Conservation (phyloP, 2,888 invertebrate genomes). For the Lucinisca nassula region DNA sequence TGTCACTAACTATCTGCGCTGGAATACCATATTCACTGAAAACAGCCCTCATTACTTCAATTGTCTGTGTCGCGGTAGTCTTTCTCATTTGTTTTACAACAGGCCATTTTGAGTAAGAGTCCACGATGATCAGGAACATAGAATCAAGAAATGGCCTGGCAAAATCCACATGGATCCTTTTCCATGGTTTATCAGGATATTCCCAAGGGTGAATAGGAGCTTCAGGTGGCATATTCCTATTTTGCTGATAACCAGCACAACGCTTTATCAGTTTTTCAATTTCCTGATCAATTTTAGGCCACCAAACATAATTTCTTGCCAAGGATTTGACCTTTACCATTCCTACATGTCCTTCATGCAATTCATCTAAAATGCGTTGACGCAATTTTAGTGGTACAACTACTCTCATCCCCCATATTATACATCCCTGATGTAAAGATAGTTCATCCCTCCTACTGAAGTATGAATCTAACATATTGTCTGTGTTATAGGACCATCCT, state of each 20-base stretch:
- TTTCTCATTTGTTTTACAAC: too few relatives aligned
- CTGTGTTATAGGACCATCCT: slow-evolving; percentile 30
- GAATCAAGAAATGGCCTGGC: slow-evolving; percentile 82
- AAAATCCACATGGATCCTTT: slow-evolving; percentile 88
- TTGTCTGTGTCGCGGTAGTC: too few relatives aligned
- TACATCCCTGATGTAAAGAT: slow-evolving; percentile 64
- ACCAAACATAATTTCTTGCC: slow-evolving; percentile 79
- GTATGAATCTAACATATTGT: slow-evolving; percentile 9
- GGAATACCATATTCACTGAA: too few relatives aligned
- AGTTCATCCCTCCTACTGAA: slow-evolving; percentile 47
- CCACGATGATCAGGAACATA: slow-evolving; percentile 86
- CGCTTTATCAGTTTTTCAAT: slow-evolving; percentile 70
- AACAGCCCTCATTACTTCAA: too few relatives aligned
- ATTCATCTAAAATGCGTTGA: slow-evolving; percentile 66
- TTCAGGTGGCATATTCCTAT: too few relatives aligned
- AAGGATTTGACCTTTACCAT: slow-evolving; percentile 78
- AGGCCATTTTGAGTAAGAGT: too few relatives aligned
- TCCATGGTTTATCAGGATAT: slow-evolving; percentile 80
- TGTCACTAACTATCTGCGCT: too few relatives aligned
- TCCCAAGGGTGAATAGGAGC: slow-evolving; percentile 79
- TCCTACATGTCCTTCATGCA: slow-evolving; percentile 80
- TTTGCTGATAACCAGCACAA: slow-evolving; percentile 49
- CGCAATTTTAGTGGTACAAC: slow-evolving; percentile 65
- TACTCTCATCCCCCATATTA: slow-evolving; percentile 74
- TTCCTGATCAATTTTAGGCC: slow-evolving; percentile 71